Evolutionary conservation across 2,888 invertebrate genomes (phyloP).

Genomic region (Euproctis similis): DNA sequence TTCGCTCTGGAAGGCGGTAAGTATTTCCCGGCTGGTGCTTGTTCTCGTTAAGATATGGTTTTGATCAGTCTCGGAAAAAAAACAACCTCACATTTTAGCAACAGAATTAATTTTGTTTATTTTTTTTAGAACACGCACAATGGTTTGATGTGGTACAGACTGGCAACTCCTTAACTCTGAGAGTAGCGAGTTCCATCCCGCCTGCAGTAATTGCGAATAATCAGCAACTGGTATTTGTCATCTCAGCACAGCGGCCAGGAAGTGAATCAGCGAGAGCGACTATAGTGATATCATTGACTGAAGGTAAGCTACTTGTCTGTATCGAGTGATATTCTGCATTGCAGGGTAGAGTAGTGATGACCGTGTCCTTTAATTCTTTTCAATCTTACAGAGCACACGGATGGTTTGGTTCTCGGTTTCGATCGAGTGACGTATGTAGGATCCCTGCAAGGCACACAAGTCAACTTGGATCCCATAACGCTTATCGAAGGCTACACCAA

Average conservation of each 20-base stretch:
- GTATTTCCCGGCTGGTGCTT: background rate
- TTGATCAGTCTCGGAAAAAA: too few relatives aligned
- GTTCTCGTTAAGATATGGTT: conserved; percentile 8
- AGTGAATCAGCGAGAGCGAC: conserved; percentile 16
- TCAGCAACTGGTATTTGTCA: conserved; percentile 4
- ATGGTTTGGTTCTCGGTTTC: conserved; percentile 4
- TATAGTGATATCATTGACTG: background rate
- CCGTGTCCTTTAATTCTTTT: background rate
- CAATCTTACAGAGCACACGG: conserved; percentile 2
- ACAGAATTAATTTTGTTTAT: too few relatives aligned
- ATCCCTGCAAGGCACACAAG: conserved; percentile 9
- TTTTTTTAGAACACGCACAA: conserved; percentile 9
- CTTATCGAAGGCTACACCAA: conserved; percentile 26
- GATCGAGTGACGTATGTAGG: conserved; percentile 20
- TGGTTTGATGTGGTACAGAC: conserved; percentile 5
- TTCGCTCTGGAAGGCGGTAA: conserved; percentile 32
- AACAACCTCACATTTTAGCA: too few relatives aligned
- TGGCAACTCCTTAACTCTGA: conserved; percentile 7
- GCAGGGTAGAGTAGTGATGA: too few relatives aligned
- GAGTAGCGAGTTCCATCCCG: conserved; percentile 9
- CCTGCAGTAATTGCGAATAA: conserved; percentile 13
- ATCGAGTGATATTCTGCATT: too few relatives aligned
- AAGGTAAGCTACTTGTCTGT: conserved; percentile 1
- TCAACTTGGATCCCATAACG: conserved; percentile 23
- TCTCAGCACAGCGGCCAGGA: conserved; percentile 13